A percentile compares a stretch with the other conserved stretches of the same genome.
These are phyloP conservation scores for Phalloptychus januarius DNA, from an alignment of 2,797 vertebrate genomes.

Conservation along the genomic window DNA sequence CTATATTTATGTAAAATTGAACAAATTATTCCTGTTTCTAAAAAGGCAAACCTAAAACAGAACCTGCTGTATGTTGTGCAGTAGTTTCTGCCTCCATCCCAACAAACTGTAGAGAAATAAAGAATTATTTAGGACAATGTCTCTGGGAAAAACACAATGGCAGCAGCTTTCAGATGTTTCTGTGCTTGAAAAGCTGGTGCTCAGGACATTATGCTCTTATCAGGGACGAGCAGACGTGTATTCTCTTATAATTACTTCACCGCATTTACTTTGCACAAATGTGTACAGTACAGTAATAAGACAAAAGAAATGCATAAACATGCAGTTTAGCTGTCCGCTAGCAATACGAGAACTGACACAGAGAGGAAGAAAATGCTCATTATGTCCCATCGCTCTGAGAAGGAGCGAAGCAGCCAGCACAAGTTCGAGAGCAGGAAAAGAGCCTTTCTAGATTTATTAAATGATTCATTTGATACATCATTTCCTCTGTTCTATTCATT, in stretches of 20 bases:
- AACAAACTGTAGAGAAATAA: not conserved
- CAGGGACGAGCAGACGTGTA: not conserved
- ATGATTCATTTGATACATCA: not conserved
- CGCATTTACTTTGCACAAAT: not conserved
- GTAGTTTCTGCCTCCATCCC: not conserved
- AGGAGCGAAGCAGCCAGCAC: not conserved
- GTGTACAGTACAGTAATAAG: not conserved
- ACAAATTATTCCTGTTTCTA: not conserved
- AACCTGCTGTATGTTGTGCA: not conserved
- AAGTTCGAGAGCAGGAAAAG: not conserved
- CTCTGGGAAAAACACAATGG: slow-evolving; percentile 5
- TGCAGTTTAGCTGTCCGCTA: not conserved
- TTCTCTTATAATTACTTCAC: slow-evolving; percentile 5
- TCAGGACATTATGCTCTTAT: not conserved
- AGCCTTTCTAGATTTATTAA: not conserved
- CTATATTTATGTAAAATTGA: not conserved
- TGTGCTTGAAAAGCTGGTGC: not conserved
- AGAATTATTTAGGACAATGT: not conserved
- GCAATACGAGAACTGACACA: not conserved
- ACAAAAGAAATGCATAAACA: not conserved
- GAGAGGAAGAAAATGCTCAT: not conserved
- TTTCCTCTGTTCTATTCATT: not conserved
- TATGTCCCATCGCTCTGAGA: not conserved
- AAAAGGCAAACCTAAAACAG: not conserved
- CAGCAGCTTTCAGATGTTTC: not conserved